Evolutionary conservation across 2,113 vertebrate species (phyloP).

Genomic region (Coregonus clupeaformis): DNA sequence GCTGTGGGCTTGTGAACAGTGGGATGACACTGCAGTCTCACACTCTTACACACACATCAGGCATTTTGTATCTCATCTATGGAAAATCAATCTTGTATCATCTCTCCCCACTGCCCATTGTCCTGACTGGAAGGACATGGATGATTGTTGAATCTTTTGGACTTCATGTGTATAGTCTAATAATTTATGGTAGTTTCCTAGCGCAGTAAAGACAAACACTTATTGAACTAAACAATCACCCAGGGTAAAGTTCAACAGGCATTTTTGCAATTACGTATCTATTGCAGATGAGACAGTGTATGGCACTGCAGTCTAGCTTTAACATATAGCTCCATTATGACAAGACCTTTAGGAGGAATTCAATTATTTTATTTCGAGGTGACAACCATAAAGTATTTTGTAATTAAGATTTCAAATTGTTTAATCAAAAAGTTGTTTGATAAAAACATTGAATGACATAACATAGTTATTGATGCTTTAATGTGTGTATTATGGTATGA

Average conservation of each 20-base stretch:
- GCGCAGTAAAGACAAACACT: no score
- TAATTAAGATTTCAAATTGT: neutral
- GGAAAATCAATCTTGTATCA: neutral
- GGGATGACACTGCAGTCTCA: neutral
- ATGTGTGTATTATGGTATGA: constrained; percentile 3
- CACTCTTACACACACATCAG: neutral
- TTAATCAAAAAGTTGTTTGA: neutral
- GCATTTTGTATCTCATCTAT: neutral
- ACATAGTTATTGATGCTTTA: neutral
- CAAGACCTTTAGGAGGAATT: neutral
- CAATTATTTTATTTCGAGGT: neutral
- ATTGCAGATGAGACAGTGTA: neutral
- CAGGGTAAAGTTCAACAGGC: no score
- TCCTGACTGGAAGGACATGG: neutral
- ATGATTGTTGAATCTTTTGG: neutral
- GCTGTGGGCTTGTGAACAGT: neutral
- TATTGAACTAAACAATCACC: no score
- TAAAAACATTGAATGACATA: neutral
- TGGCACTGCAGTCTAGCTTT: neutral
- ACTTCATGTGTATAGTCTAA: neutral
- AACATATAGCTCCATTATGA: no score
- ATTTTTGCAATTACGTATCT: no score
- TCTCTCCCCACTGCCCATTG: neutral
- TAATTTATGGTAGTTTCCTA: no score
- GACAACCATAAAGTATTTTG: neutral